Percentiles rank a stretch among this genome's conserved stretches.
These are phyloP conservation scores for Leptinotarsa texana DNA, from an alignment of 1,140 invertebrate genomes.

Conservation along the genomic window DNA sequence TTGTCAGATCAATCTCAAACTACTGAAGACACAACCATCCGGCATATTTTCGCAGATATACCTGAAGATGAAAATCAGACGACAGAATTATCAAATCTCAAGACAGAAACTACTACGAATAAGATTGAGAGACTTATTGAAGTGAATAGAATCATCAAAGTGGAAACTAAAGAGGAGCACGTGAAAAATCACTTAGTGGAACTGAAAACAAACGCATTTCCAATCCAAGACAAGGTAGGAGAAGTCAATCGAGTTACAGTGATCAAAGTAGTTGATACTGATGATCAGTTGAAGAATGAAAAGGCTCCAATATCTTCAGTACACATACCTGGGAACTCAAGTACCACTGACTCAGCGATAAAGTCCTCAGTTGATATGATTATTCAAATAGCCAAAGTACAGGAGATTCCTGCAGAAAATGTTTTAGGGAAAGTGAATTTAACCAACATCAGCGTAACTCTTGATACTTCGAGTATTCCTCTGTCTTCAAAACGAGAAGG, in stretches of 20 bases:
- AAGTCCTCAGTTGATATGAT: conserved; percentile 22
- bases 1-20: conserved; percentile 7
- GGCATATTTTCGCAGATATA: conserved; percentile 59
- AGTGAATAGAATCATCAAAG: conserved; percentile 68
- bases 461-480: conserved; percentile 1
- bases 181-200: conserved; percentile 61
- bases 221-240: conserved; percentile 65
- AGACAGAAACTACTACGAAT: conserved; percentile 10
- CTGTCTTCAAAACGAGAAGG: conserved; percentile 36
- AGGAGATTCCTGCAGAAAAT: conserved; percentile 23
- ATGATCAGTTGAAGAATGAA: conserved; percentile 24
- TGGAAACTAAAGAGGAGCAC: conserved; percentile 61
- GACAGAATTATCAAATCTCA: conserved; percentile 24
- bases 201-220: conserved; percentile 60
- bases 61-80: conserved; percentile 40
- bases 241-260: conserved; percentile 68
- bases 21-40: conserved; percentile 54
- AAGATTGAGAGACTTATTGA: conserved; percentile 64
- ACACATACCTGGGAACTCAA: neutral
- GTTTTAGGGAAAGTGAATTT: conserved; percentile 28
- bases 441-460: conserved; percentile 17
- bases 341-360: conserved; percentile 22
- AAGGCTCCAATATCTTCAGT: conserved; percentile 4
- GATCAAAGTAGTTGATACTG: conserved; percentile 63
- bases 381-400: conserved; percentile 29